Conservation (phyloP, 2,888 invertebrate species). For the Andricus curvator region DNA sequence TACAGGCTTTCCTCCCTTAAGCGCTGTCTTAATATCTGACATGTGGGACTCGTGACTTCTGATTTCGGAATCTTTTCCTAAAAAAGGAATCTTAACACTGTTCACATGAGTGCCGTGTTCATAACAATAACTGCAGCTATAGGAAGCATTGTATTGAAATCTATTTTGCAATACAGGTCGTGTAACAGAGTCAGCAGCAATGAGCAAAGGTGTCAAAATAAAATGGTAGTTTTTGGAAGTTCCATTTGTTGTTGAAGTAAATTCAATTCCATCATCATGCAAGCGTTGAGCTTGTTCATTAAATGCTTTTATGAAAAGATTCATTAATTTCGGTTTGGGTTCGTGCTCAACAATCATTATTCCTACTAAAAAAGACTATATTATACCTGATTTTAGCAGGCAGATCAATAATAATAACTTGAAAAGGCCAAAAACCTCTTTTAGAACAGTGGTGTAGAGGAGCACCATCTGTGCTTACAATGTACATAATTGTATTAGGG, state of each 20-base stretch:
- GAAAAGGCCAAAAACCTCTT: conserved; percentile 24
- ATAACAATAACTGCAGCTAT: conserved; percentile 30
- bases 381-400: not conserved
- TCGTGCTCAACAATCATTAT: conserved; percentile 12
- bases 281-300: not conserved
- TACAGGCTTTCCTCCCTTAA: too few relatives aligned
- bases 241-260: not conserved
- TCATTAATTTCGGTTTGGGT: not conserved
- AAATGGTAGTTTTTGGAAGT: not conserved
- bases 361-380: not conserved
- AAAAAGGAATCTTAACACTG: conserved; percentile 8
- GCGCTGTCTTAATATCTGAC: not conserved
- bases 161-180: not conserved
- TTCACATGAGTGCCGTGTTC: not conserved
- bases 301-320: conserved; percentile 23
- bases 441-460: not conserved
- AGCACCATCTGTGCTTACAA: conserved; percentile 13
- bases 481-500: conserved; percentile 5
- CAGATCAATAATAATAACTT: conserved; percentile 5
- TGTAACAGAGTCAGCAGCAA: not conserved
- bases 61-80: not conserved
- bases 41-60: conserved; percentile 13
- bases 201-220: not conserved
- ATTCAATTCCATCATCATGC: not conserved
- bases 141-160: not conserved